These are phyloP conservation scores for Battus philenor DNA, from an alignment of 1,140 invertebrate genomes.

Conservation along the genomic window DNA sequence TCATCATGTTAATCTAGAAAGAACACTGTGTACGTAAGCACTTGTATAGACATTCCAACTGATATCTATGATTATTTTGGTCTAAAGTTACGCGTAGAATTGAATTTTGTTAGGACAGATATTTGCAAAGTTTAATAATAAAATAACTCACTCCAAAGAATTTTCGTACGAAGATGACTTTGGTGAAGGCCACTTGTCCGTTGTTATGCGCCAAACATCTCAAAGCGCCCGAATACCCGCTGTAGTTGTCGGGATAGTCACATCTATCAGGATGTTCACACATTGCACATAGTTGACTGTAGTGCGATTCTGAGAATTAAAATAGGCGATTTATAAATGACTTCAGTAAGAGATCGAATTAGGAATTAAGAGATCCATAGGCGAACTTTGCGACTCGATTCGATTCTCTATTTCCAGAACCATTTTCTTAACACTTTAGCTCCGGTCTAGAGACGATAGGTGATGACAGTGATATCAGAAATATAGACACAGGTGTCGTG, in stretches of 20 bases:
- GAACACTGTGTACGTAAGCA: no score
- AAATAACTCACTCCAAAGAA: conserved; percentile 81
- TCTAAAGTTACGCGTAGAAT: not conserved
- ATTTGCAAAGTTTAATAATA: conserved; percentile 3
- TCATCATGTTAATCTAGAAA: no score
- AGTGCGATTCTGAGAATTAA: conserved; percentile 78
- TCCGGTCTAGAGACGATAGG: no score
- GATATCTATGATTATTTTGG: not conserved
- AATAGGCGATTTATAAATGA: no score
- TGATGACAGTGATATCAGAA: no score
- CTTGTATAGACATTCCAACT: no score
- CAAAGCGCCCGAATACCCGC: conserved; percentile 90
- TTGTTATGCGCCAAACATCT: conserved; percentile 86
- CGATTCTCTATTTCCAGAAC: no score
- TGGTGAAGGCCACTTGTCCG: conserved; percentile 90
- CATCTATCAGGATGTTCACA: conserved; percentile 85
- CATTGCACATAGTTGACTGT: conserved; percentile 83
- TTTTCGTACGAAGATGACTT: conserved; percentile 85
- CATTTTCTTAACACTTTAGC: no score
- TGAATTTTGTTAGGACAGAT: conserved; percentile 1
- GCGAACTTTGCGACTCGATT: no score
- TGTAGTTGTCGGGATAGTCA: conserved; percentile 88
- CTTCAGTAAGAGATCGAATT: no score
- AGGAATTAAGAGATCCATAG: no score
- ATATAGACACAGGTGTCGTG: no score